Evolutionary conservation across 2,113 vertebrate genomes (phyloP).

Genomic region (Pleuronectes platessa): DNA sequence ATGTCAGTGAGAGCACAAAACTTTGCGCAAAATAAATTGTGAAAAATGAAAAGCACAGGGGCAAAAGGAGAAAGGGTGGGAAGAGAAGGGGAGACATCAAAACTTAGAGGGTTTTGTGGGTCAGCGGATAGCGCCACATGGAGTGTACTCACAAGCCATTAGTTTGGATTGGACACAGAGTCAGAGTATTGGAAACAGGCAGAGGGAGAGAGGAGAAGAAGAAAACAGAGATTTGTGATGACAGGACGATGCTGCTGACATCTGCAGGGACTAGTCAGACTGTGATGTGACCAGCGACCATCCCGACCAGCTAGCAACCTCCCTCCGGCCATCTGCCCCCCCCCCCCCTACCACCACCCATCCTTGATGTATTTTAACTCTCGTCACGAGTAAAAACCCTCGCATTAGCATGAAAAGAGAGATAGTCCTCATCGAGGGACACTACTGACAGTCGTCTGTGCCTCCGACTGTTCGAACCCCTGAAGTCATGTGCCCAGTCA

Average conservation of each 20-base stretch:
- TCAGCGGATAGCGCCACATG: slow-evolving; percentile 9
- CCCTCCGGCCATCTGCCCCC: too few relatives aligned
- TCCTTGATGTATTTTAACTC: slow-evolving; percentile 52
- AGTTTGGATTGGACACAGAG: slow-evolving; percentile 51
- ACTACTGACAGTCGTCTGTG: not conserved
- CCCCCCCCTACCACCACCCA: slow-evolving; percentile 49
- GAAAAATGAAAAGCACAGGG: slow-evolving; percentile 5
- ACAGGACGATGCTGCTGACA: slow-evolving; percentile 61
- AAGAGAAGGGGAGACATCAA: slow-evolving; percentile 14
- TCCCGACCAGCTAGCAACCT: slow-evolving; percentile 55
- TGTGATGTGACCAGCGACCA: slow-evolving; percentile 58
- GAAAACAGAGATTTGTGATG: slow-evolving; percentile 36
- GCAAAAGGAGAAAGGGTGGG: not conserved
- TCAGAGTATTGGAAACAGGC: slow-evolving; percentile 36
- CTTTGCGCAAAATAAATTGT: slow-evolving; percentile 7
- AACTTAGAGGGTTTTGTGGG: slow-evolving; percentile 21
- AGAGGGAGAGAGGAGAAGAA: slow-evolving; percentile 1
- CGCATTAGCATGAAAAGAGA: not conserved
- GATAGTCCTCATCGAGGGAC: not conserved
- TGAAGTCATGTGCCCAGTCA: slow-evolving; percentile 15
- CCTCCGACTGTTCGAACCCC: slow-evolving; percentile 21
- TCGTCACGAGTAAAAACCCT: not conserved
- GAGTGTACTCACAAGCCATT: slow-evolving; percentile 44
- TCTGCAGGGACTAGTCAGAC: slow-evolving; percentile 56
- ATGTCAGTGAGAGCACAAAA: slow-evolving; percentile 8